phyloP scores from a whole-genome alignment of 2,113 vertebrate species.

The Periophthalmodon schlosseri region DNA sequence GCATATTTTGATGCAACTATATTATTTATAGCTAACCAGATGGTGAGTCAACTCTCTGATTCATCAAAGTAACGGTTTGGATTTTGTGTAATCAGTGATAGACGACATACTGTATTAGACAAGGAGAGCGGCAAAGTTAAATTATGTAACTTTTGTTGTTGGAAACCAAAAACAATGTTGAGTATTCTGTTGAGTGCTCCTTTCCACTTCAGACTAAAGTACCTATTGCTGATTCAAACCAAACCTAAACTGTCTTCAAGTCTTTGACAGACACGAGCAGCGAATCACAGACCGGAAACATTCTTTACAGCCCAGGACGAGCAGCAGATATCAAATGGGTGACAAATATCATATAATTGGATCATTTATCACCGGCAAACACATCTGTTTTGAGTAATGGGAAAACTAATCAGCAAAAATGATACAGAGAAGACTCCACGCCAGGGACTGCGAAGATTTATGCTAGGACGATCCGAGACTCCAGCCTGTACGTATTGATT shows the following conservation, averaged over 20 bases:
- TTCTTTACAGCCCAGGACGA: conserved; percentile 38
- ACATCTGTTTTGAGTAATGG: conserved; percentile 78
- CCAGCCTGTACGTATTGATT: conserved; percentile 68
- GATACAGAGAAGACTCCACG: conserved; percentile 63
- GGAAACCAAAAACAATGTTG: neutral
- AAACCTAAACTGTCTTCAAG: conserved; percentile 8
- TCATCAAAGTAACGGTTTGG: neutral
- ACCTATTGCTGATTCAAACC: conserved; percentile 5
- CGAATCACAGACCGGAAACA: conserved; percentile 21
- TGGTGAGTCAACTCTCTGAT: neutral
- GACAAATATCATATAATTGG: conserved; percentile 76
- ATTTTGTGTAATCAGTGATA: neutral
- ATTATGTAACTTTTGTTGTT: neutral
- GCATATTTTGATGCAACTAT: no score
- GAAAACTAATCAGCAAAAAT: conserved; percentile 77
- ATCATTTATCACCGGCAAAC: conserved; percentile 73
- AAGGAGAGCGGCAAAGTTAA: neutral
- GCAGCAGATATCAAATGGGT: conserved; percentile 70
- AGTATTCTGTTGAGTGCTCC: neutral
- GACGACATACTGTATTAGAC: no score
- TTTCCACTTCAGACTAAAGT: conserved; percentile 28
- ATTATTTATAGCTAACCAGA: no score
- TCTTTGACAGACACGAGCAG: conserved; percentile 11
- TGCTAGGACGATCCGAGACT: conserved; percentile 48
- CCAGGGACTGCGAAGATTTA: conserved; percentile 68